Evolutionary conservation across 2,888 invertebrate species (phyloP).

Genomic region (Ochropleura leucogaster): DNA sequence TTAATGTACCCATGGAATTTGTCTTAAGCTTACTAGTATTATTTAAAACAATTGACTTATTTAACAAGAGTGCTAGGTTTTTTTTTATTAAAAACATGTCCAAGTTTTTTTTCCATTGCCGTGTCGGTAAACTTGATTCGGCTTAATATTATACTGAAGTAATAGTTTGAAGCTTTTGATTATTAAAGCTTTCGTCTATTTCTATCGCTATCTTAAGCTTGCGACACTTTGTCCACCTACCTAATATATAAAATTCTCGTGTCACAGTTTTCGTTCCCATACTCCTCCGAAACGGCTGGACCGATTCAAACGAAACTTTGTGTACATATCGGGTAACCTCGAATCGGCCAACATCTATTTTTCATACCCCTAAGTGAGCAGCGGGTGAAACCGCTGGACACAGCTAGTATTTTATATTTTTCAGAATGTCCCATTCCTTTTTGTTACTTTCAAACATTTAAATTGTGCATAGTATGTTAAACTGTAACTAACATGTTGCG

Average conservation of each 20-base stretch:
- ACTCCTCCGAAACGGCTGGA: too few species aligned
- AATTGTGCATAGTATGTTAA: not conserved
- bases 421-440: not conserved
- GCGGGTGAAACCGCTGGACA: too few species aligned
- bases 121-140: not conserved
- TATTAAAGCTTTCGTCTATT: not conserved
- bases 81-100: slow-evolving; percentile 12
- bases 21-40: not conserved
- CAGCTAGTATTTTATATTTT: not conserved
- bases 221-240: too few species aligned
- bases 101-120: slow-evolving; percentile 20
- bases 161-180: slow-evolving; percentile 5
- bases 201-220: not conserved
- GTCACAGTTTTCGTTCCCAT: too few species aligned
- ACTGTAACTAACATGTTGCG: not conserved
- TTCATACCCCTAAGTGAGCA: too few species aligned
- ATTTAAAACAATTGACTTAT: not conserved
- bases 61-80: not conserved
- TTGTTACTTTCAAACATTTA: not conserved
- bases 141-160: slow-evolving; percentile 10
- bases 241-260: too few species aligned
- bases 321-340: too few species aligned
- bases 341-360: too few species aligned
- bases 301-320: too few species aligned
- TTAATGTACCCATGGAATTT: not conserved